Base-by-base conservation (phyloP, 1,140 invertebrate genomes). In the Orchesella cincta region DNA sequence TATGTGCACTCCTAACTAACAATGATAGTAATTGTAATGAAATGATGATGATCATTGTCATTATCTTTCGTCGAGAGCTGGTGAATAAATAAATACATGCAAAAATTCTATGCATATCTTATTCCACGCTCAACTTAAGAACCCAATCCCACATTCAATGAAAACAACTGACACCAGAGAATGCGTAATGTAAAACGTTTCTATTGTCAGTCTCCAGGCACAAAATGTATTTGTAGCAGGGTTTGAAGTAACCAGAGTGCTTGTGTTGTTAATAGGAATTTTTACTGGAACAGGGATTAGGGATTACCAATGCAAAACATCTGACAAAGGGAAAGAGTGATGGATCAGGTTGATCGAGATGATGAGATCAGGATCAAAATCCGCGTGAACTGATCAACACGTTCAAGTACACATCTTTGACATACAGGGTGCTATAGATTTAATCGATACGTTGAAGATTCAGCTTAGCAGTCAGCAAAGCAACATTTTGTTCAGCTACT, bases 381-480 rank as follows among this genome's bases (percentile, higher is more conserved):
- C 52, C 52, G 52, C 52, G 52, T 57, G 52, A 57, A 57, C 23
- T 57, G 52, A 57, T 57, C 52, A 57, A 57, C 52, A 57, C 52
- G 52, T 57, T 12, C 5, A 46, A 46, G 18, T 8, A 46, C 39
- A 18, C 39, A 46, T 8, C 52, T 5, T 57, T 18, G 8, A 3
- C 52, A 57, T 26, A 57, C 12, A 57, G 52, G 52, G 52, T 57
- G 52, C 8, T 57, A 57, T 26, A 57, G 52, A 57, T 57, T 57
- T 57, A 57, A 57, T 57, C 52, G 52, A 57, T 57, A 23, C 12
- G 3, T 57, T 8, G 52, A 57, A 57, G 23, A 23, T 57, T 3
- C 52, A n/a, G 14, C 52, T 18, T 3, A 57, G 14, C 12, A 57
- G 23, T 5, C 23, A 57, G 23, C 23, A 57, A 57, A 57, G 23